Base-by-base conservation (phyloP, 1,140 invertebrate genomes). In the Bombus sylvicola region DNA sequence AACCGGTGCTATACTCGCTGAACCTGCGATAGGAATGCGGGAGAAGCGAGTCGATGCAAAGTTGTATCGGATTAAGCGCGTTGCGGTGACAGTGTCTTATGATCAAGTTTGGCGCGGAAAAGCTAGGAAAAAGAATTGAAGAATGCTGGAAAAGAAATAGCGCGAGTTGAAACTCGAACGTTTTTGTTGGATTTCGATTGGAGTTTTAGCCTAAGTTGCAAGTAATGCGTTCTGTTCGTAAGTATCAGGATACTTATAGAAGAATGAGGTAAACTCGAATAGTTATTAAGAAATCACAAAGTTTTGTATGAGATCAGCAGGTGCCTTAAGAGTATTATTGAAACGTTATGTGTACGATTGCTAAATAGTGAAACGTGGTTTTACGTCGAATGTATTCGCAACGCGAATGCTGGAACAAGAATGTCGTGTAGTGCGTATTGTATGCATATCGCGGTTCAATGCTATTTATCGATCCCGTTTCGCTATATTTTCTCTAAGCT, bases 1-100 rank as follows among this genome's bases (percentile, higher is more conserved):
- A 66, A 78, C 76, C 47, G 39, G 76, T 43, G 76, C 74, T 66
- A 66, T 78, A 79, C 77, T 39, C 62, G 41, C 13, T n/a, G 31
- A 43, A 18, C 41, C 64, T 43, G 25, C 62, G 22, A 79, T 25
- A 68, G 64, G 64, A 79, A 79, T 79, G 41, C 43, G 62, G 37
- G 37, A 41, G 31, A 41, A 31, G 22, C 59, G 13, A 28, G 31
- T 47, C 0, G n/a, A 43, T 59, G 39, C 77, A 6, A 28, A 62
- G 28, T n/a, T 13, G 28, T n/a, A 53, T 53, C 18, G 41, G 62
- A 78, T 47, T 0, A 78, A 43, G 39, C 13, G 22, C 4, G 25
- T 41, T 28, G 2, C 25, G 12, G 25, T 76, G 37, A 57, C 73
- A 53, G 41, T 53, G 31, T 74, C n/a, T 47, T 25, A n/a, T 1